Percentiles rank a stretch among this genome's conserved stretches.
Conservation (phyloP, 1,140 invertebrate genomes). For the Pentalonia nigronervosa region DNA sequence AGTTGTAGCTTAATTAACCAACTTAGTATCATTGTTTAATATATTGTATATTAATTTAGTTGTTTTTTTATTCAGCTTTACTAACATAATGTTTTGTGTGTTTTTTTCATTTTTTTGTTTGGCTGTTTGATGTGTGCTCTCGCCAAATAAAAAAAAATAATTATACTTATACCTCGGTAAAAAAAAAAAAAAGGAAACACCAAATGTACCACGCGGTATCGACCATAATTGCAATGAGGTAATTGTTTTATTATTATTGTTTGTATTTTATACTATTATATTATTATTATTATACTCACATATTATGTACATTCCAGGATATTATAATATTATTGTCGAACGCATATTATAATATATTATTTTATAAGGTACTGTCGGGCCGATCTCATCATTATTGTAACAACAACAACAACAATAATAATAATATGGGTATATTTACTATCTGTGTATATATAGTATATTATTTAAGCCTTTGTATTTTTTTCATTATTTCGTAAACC, state of each 20-base stretch:
- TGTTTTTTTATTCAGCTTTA: slow-evolving; percentile 54
- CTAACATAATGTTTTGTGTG: slow-evolving; percentile 56
- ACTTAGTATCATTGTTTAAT: slow-evolving; percentile 14
- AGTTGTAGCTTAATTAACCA: slow-evolving; percentile 33
- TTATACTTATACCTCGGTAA: slow-evolving; percentile 43
- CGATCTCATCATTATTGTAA: background rate
- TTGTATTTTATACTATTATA: background rate
- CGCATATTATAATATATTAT: background rate
- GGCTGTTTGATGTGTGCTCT: slow-evolving; percentile 54
- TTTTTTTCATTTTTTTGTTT: slow-evolving; percentile 56
- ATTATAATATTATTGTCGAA: background rate
- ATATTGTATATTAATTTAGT: slow-evolving; percentile 55
- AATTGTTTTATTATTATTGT: slow-evolving; percentile 64
- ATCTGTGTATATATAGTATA: background rate
- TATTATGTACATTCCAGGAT: slow-evolving; percentile 17
- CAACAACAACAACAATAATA: background rate
- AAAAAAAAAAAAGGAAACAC: slow-evolving; percentile 72
- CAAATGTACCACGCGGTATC: slow-evolving; percentile 92
- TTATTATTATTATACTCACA: background rate
- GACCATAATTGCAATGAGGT: slow-evolving; percentile 90
- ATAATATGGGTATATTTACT: background rate
- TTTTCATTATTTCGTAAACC: background rate
- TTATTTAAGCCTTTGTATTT: background rate
- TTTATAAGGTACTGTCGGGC: background rate
- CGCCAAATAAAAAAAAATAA: slow-evolving; percentile 54